Conservation (phyloP, 2,113 vertebrate genomes). For the Hippocampus mohnikei region DNA sequence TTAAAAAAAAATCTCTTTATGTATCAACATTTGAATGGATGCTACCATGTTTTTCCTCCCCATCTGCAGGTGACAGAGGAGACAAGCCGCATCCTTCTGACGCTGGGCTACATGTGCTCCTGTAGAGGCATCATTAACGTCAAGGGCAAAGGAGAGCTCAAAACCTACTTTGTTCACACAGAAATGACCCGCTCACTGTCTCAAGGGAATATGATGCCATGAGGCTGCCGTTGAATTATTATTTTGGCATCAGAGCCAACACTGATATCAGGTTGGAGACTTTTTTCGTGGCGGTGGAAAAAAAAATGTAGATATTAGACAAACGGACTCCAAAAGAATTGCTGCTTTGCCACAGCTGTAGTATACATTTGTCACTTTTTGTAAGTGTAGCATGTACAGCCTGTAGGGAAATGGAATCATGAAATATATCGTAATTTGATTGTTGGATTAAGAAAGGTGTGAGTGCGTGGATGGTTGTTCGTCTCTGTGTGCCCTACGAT, state of each 20-base stretch:
- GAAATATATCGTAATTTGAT: slow-evolving; percentile 30
- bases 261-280: slow-evolving; percentile 17
- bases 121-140: slow-evolving; percentile 96
- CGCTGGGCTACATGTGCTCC: slow-evolving; percentile 88
- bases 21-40: neutral
- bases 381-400: slow-evolving; percentile 52
- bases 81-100: slow-evolving; percentile 82
- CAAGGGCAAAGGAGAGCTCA: slow-evolving; percentile 95
- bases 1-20: too few species aligned
- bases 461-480: too few species aligned
- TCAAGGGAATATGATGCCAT: slow-evolving; percentile 78
- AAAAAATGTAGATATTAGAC: slow-evolving; percentile 7
- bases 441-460: slow-evolving; percentile 25
- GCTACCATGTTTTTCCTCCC: slow-evolving; percentile 16
- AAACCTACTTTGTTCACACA: slow-evolving; percentile 94
- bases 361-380: slow-evolving; percentile 54
- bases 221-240: slow-evolving; percentile 24
- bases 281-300: slow-evolving; percentile 14
- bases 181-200: slow-evolving; percentile 93
- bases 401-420: slow-evolving; percentile 30
- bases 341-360: slow-evolving; percentile 45
- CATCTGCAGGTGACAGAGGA: slow-evolving; percentile 84
- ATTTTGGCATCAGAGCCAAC: slow-evolving; percentile 9
- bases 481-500: too few species aligned
- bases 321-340: slow-evolving; percentile 22